Evolutionary conservation across 2,797 vertebrate species (phyloP).

Genomic region (Odontamblyopus rebecca): DNA sequence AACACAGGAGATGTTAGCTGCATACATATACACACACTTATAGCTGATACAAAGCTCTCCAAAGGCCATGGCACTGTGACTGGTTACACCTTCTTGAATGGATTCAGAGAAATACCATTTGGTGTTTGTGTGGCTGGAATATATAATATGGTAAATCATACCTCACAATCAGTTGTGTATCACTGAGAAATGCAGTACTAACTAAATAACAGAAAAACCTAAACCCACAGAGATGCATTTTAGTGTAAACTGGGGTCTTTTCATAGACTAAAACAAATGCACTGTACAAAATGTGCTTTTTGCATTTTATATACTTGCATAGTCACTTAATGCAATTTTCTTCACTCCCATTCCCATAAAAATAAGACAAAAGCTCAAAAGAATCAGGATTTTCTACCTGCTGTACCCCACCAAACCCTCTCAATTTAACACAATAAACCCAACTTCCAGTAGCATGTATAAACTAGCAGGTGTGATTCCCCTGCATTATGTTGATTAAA

Average conservation of each 20-base stretch:
- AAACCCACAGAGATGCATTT: conserved; percentile 49
- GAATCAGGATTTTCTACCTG: too few relatives aligned
- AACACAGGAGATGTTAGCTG: conserved; percentile 41
- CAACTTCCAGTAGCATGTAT: conserved; percentile 47
- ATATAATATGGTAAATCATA: background rate
- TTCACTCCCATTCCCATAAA: too few relatives aligned
- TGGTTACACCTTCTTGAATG: conserved; percentile 54
- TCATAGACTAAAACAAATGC: background rate
- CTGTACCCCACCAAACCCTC: conserved; percentile 13
- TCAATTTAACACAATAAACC: conserved; percentile 42
- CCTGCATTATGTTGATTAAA: conserved; percentile 50
- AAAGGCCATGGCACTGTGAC: conserved; percentile 45
- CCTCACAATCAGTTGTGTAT: conserved; percentile 61
- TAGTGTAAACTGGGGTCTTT: background rate
- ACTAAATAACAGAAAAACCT: conserved; percentile 42
- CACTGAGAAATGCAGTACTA: conserved; percentile 49
- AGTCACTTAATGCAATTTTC: too few relatives aligned
- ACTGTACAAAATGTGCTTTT: background rate
- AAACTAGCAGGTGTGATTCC: conserved; percentile 35
- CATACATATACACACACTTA: too few relatives aligned
- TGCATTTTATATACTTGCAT: too few relatives aligned
- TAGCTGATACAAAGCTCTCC: conserved; percentile 24
- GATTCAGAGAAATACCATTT: conserved; percentile 36
- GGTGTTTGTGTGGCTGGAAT: conserved; percentile 7
- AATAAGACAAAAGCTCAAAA: too few relatives aligned